Evolutionary conservation across 1,140 invertebrate species (phyloP).

Genomic region (Muscidifurax raptorellus): DNA sequence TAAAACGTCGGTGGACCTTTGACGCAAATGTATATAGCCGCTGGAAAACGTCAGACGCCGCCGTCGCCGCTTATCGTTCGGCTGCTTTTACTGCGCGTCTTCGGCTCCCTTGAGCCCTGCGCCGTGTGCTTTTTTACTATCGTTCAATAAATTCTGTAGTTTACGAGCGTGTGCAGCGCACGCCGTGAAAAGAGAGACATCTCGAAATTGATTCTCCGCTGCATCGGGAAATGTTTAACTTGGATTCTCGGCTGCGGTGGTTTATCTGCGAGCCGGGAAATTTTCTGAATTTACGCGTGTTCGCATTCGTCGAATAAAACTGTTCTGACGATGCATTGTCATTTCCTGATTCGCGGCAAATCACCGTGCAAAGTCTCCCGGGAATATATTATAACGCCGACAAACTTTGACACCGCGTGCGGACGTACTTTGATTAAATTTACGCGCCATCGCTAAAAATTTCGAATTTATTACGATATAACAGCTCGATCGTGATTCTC

Average conservation of each 20-base stretch:
- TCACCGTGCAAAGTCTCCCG: too few species aligned
- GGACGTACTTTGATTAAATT: too few species aligned
- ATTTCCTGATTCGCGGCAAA: too few species aligned
- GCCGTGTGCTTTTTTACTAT: constrained; percentile 22
- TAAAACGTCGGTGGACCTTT: constrained; percentile 33
- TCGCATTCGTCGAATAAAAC: too few species aligned
- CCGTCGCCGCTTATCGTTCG: constrained; percentile 10
- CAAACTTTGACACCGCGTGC: too few species aligned
- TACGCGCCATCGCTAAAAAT: too few species aligned
- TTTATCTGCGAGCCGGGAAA: background rate
- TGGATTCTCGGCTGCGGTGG: background rate
- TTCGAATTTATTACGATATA: background rate
- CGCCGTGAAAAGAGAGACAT: background rate
- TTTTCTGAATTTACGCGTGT: background rate
- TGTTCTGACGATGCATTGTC: too few species aligned
- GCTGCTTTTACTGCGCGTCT: constrained; percentile 12
- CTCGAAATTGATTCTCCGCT: constrained; percentile 29
- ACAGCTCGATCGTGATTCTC: background rate
- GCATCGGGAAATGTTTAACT: constrained; percentile 39
- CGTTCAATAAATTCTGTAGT: constrained; percentile 43
- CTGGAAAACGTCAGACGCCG: constrained; percentile 32
- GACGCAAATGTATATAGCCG: constrained; percentile 25
- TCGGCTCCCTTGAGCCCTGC: background rate
- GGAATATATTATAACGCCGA: too few species aligned
- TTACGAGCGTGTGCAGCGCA: background rate